These are phyloP conservation scores for Anoplius nigerrimus DNA, from an alignment of 2,888 invertebrate species.

Conservation along the genomic window DNA sequence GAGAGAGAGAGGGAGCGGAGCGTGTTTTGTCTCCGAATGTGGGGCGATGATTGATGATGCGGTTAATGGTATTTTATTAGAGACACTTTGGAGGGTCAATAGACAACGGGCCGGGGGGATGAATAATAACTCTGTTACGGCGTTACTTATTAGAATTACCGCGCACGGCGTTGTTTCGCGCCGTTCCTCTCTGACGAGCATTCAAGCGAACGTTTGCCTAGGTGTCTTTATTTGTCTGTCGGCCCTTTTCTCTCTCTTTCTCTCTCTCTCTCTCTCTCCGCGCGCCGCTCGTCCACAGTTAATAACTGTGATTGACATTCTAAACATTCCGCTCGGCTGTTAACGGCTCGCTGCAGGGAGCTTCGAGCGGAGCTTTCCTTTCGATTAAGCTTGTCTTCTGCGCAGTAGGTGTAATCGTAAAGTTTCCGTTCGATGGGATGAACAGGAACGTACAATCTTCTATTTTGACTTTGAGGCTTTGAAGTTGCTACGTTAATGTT, in stretches of 20 bases:
- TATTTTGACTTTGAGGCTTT: too few species aligned
- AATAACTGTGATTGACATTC: background rate
- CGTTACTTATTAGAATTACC: conserved; percentile 60
- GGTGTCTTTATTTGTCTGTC: conserved; percentile 39
- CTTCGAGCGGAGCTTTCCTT: too few species aligned
- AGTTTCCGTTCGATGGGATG: too few species aligned
- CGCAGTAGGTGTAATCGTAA: too few species aligned
- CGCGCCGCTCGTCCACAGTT: background rate
- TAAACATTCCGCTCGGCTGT: too few species aligned
- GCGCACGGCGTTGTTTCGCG: conserved; percentile 46
- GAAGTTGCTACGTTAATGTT: too few species aligned
- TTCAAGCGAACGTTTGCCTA: conserved; percentile 34
- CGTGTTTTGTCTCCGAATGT: conserved; percentile 62
- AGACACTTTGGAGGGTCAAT: conserved; percentile 64
- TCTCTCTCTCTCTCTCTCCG: too few species aligned
- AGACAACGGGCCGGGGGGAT: conserved; percentile 56
- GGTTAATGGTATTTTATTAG: conserved; percentile 68
- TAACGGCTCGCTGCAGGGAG: too few species aligned
- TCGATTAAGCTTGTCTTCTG: too few species aligned
- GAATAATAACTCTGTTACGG: conserved; percentile 63
- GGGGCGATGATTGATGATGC: conserved; percentile 66
- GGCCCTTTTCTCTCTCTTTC: too few species aligned
- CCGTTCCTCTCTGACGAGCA: conserved; percentile 29
- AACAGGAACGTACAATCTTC: too few species aligned
- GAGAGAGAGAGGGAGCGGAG: conserved; percentile 38